These are phyloP conservation scores for Rousettus leschenaultii DNA, from an alignment of 2,113 vertebrate genomes.

Conservation along the genomic window DNA sequence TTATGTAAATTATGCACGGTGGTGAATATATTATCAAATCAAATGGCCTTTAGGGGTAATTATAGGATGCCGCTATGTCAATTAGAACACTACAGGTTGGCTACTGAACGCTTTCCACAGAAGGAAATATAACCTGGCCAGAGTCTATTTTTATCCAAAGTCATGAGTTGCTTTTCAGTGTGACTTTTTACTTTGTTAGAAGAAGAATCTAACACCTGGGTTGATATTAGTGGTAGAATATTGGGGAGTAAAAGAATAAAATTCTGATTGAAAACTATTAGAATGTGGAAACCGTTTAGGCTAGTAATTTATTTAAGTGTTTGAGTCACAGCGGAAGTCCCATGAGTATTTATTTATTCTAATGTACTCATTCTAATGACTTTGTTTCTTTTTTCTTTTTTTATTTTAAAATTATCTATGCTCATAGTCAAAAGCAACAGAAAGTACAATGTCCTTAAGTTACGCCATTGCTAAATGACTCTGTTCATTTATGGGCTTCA, in stretches of 20 bases:
- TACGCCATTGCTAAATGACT: neutral
- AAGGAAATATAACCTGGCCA: neutral
- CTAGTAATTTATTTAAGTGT: neutral
- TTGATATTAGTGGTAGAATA: neutral
- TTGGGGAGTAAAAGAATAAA: slow-evolving; percentile 4
- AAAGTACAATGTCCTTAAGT: neutral
- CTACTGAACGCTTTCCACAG: slow-evolving; percentile 49
- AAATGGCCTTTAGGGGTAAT: slow-evolving; percentile 76
- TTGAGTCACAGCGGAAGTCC: neutral
- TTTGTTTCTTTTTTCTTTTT: neutral
- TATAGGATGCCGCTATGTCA: slow-evolving; percentile 71
- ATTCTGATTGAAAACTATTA: slow-evolving; percentile 10
- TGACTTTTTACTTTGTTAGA: neutral
- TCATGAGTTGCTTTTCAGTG: neutral
- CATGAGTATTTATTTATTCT: neutral
- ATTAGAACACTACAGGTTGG: slow-evolving; percentile 28
- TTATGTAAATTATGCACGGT: slow-evolving; percentile 79
- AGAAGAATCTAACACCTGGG: neutral
- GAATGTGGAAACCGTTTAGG: neutral
- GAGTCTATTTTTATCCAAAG: neutral
- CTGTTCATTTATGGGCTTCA: neutral
- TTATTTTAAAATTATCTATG: neutral
- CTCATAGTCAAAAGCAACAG: neutral
- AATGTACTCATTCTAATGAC: neutral
- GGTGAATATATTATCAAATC: slow-evolving; percentile 80